Evolutionary conservation across 2,113 vertebrate genomes (phyloP).

Genomic region (Bos taurus): ARS-UCD2.0 NC_037344.1:27142001-27142500

Average conservation of each 20-base stretch:
- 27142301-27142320: neutral
- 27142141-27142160: neutral
- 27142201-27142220: neutral
- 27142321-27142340: neutral
- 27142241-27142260: neutral
- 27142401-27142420: no score
- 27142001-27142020: no score
- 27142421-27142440: no score
- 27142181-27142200: neutral
- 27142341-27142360: neutral
- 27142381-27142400: neutral
- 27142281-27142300: neutral
- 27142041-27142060: no score
- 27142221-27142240: neutral
- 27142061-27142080: no score
- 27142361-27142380: fast-evolving
- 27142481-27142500: no score
- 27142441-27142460: no score
- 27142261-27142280: neutral
- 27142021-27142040: no score
- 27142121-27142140: neutral
- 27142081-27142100: no score
- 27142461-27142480: no score
- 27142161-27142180: neutral
- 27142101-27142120: neutral